Base-by-base conservation (phyloP, 2,797 vertebrate species). In the Falco berigora region DNA sequence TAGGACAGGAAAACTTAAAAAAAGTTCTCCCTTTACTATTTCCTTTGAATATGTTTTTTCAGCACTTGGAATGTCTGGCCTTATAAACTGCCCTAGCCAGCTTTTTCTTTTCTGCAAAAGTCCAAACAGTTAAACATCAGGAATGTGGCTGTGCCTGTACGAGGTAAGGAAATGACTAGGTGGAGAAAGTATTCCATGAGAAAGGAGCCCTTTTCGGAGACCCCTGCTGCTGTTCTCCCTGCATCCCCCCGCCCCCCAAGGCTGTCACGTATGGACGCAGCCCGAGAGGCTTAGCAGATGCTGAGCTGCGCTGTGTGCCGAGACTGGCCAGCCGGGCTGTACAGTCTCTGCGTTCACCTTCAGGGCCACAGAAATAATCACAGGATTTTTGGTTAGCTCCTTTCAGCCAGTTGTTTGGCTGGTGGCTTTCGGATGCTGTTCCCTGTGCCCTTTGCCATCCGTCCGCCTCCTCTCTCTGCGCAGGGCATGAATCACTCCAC, bases 61-160 rank as follows among this genome's bases (percentile, higher is more conserved):
- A 96, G 94, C 80, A 9, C 74, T 82, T 67, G 91, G 95, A 97
- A 95, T 95, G 96, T 96, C 96, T 96, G 96, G 94, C 96, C 80
- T 67, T 44, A 71, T 6, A 52, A 66, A 85, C 83, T 62, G 50
- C 88, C 73, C 68, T 77, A 49, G 88, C 90, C 88, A 92, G 94
- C 74, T 96, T 94, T 93, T 87, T 63, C 88, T 86, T 93, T 40
- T 91, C 92, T 93, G 86, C 81, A n/a, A 3, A 91, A 91, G 59
- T 36, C 77, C 93, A 95, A 96, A 92, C 80, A 93, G 93, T 96
- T 93, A 96, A 96, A 92, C 27, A 28, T 2, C 19, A 97, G 94
- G 96, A 96, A 96, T 96, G 95, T 20, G 93, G 90, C 94, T 88
- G 83, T 94, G 96, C 85, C 88, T 93, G 92, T 47, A 79, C 74